Evolutionary conservation across 1,140 invertebrate genomes (phyloP).

Genomic region (Trialeurodes vaporariorum): DNA sequence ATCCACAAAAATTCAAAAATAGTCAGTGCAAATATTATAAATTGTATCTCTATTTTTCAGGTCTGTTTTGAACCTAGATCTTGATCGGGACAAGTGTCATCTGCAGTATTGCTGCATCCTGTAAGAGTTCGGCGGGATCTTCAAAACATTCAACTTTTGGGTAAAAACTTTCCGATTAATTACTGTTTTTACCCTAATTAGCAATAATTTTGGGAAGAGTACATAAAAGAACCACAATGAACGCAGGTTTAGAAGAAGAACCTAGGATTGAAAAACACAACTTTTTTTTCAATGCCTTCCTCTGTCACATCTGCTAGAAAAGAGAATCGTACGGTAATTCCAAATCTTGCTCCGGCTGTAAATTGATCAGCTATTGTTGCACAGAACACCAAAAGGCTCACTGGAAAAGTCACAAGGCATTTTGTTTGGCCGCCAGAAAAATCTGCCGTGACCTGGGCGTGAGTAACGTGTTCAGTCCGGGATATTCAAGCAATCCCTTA

Average conservation of each 20-base stretch:
- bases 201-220: too few species aligned
- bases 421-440: not conserved
- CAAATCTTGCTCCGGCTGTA: not conserved
- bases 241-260: not conserved
- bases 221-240: not conserved
- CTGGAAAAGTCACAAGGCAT: not conserved
- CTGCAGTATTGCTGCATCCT: too few species aligned
- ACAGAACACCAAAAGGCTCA: not conserved
- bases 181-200: not conserved
- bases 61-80: not conserved
- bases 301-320: not conserved
- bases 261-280: not conserved
- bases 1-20: not conserved
- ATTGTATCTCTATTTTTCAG: not conserved
- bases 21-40: not conserved
- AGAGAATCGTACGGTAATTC: not conserved
- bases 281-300: not conserved
- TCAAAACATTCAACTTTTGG: not conserved
- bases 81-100: too few species aligned
- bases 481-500: not conserved
- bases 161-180: not conserved
- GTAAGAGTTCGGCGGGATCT: not conserved
- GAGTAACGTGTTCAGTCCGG: not conserved
- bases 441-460: not conserved
- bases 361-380: not conserved